Evolutionary conservation across 2,888 invertebrate genomes (phyloP).

Genomic region (Thera britannica): DNA sequence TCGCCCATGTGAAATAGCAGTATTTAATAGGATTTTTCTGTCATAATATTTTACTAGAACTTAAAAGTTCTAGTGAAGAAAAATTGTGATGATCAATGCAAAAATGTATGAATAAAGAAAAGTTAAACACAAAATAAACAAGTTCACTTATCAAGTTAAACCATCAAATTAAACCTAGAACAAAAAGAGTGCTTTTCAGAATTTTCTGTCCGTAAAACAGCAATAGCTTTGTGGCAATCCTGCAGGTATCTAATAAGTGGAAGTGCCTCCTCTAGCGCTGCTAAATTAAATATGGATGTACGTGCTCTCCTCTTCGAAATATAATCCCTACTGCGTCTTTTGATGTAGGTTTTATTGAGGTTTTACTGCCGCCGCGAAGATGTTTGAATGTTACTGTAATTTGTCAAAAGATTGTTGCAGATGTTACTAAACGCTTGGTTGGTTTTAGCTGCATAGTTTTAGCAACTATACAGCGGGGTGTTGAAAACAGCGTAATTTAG

Average conservation of each 20-base stretch:
- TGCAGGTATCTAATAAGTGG: conserved; percentile 57
- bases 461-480: neutral
- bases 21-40: no score
- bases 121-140: no score
- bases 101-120: no score
- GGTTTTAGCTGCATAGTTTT: neutral
- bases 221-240: conserved; percentile 36
- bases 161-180: neutral
- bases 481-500: no score
- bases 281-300: conserved; percentile 62
- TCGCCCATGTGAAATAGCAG: no score
- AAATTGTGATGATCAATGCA: no score
- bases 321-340: conserved; percentile 51
- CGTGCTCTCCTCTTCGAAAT: conserved; percentile 50
- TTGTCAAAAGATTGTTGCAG: conserved; percentile 26
- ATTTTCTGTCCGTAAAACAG: conserved; percentile 1
- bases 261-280: conserved; percentile 52
- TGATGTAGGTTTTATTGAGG: conserved; percentile 61
- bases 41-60: no score
- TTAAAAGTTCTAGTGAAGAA: no score
- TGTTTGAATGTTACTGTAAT: conserved; percentile 45
- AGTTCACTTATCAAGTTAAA: no score
- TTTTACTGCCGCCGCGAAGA: conserved; percentile 58
- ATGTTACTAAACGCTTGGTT: conserved; percentile 15
- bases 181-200: conserved; percentile 9